phyloP scores from a whole-genome alignment of 2,797 vertebrate genomes.

The Sciaenops ocellatus region DNA sequence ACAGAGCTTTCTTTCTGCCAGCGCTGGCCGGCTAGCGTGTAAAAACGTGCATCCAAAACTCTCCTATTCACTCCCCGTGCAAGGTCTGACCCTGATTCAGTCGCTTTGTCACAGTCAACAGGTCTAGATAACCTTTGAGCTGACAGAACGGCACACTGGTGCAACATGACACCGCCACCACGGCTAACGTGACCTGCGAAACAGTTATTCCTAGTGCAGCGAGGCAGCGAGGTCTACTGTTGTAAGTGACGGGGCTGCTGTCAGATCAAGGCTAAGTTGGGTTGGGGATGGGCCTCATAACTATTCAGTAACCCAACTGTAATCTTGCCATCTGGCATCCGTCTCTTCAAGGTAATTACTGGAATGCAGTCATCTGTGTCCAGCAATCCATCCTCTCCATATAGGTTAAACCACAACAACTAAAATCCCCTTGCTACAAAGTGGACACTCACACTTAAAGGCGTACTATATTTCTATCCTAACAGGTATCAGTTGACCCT shows the following conservation, averaged over 20 bases:
- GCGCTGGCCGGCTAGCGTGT: slow-evolving; percentile 6
- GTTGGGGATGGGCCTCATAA: slow-evolving; percentile 41
- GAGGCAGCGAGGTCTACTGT: slow-evolving; percentile 31
- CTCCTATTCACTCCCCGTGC: slow-evolving; percentile 6
- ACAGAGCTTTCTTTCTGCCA: slow-evolving; percentile 22
- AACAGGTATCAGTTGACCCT: slow-evolving; percentile 43
- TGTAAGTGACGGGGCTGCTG: slow-evolving; percentile 36
- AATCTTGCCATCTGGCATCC: slow-evolving; percentile 60
- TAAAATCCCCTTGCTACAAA: slow-evolving; percentile 8
- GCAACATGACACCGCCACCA: slow-evolving; percentile 68
- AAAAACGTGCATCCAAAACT: slow-evolving; percentile 35
- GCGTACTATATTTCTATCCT: slow-evolving; percentile 24
- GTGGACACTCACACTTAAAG: slow-evolving; percentile 27
- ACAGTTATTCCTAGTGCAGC: slow-evolving; percentile 60
- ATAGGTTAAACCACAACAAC: slow-evolving; percentile 41
- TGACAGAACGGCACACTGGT: slow-evolving; percentile 58
- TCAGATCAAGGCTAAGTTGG: slow-evolving; percentile 47
- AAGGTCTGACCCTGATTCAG: slow-evolving; percentile 46
- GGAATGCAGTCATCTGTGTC: slow-evolving; percentile 58
- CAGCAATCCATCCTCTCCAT: slow-evolving; percentile 36
- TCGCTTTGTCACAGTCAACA: slow-evolving; percentile 68
- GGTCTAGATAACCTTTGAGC: slow-evolving; percentile 77
- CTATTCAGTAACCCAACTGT: slow-evolving; percentile 48
- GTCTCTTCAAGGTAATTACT: slow-evolving; percentile 62
- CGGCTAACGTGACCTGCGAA: slow-evolving; percentile 48